Percentiles rank a stretch among this genome's conserved stretches.
phyloP scores from a whole-genome alignment of 2,888 invertebrate genomes.

The Tillus elongatus region DNA sequence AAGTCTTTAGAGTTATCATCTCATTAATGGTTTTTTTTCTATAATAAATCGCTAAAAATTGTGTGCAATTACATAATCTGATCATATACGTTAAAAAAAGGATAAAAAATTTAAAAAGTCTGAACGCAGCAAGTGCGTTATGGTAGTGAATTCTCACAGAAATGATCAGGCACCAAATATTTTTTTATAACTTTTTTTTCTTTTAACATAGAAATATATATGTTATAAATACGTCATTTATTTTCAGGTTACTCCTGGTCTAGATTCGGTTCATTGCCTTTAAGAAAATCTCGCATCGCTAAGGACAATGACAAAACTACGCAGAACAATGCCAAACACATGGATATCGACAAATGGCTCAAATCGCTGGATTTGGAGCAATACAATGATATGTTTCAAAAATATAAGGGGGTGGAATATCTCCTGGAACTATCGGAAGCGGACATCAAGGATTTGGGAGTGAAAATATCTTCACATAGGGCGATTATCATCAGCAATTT shows the following conservation, averaged over 20 bases:
- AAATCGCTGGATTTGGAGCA: slow-evolving; percentile 50
- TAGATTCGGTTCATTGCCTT: slow-evolving; percentile 35
- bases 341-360: slow-evolving; percentile 52
- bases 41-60: no score
- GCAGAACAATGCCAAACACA: slow-evolving; percentile 37
- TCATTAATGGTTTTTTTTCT: no score
- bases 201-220: no score
- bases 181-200: no score
- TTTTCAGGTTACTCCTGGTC: slow-evolving; percentile 36
- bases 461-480: slow-evolving; percentile 54
- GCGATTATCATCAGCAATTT: slow-evolving; percentile 56
- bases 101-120: not conserved
- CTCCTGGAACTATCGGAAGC: slow-evolving; percentile 48
- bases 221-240: slow-evolving; percentile 13
- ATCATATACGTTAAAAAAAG: not conserved
- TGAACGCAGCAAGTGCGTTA: no score
- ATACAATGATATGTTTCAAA: slow-evolving; percentile 45
- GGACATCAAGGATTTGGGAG: slow-evolving; percentile 52
- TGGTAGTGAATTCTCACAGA: no score
- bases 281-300: slow-evolving; percentile 28
- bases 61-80: slow-evolving; percentile 5
- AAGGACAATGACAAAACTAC: slow-evolving; percentile 19
- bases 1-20: not conserved
- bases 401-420: slow-evolving; percentile 51
- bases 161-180: no score